These are phyloP conservation scores for Anastrepha obliqua DNA, from an alignment of 1,140 invertebrate species.

Conservation along the genomic window DNA sequence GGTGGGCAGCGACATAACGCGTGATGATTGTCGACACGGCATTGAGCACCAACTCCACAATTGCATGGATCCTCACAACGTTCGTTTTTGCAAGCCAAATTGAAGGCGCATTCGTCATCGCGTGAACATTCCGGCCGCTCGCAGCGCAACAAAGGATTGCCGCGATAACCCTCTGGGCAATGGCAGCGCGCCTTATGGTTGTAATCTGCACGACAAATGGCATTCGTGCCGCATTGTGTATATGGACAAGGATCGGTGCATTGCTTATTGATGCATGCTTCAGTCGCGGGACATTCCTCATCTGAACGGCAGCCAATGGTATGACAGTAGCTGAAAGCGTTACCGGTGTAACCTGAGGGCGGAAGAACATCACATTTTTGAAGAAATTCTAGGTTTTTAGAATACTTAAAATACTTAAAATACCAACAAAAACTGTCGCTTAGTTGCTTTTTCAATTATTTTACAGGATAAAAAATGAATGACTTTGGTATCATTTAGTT, in stretches of 20 bases:
- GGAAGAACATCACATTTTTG: neutral
- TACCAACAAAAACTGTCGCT: too few relatives aligned
- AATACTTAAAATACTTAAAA: too few relatives aligned
- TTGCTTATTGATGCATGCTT: constrained; percentile 89
- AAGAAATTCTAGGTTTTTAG: too few relatives aligned
- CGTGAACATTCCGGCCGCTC: constrained; percentile 84
- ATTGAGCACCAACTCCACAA: constrained; percentile 82
- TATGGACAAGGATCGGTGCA: constrained; percentile 88
- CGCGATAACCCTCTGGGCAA: constrained; percentile 84
- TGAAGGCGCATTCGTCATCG: constrained; percentile 84
- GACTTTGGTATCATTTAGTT: too few relatives aligned
- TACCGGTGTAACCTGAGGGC: constrained; percentile 81
- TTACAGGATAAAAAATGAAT: too few relatives aligned
- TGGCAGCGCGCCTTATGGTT: constrained; percentile 87
- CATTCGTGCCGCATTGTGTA: constrained; percentile 88
- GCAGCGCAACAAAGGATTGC: constrained; percentile 85
- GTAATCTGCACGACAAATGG: constrained; percentile 83
- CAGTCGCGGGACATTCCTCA: constrained; percentile 86
- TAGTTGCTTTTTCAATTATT: too few relatives aligned
- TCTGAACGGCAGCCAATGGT: constrained; percentile 88
- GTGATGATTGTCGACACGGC: constrained; percentile 85
- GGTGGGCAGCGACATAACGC: constrained; percentile 88
- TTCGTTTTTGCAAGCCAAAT: constrained; percentile 84
- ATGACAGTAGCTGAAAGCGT: constrained; percentile 79
- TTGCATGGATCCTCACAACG: constrained; percentile 88